Conservation (phyloP, 2,888 invertebrate genomes). For the Dicycla oo region DNA sequence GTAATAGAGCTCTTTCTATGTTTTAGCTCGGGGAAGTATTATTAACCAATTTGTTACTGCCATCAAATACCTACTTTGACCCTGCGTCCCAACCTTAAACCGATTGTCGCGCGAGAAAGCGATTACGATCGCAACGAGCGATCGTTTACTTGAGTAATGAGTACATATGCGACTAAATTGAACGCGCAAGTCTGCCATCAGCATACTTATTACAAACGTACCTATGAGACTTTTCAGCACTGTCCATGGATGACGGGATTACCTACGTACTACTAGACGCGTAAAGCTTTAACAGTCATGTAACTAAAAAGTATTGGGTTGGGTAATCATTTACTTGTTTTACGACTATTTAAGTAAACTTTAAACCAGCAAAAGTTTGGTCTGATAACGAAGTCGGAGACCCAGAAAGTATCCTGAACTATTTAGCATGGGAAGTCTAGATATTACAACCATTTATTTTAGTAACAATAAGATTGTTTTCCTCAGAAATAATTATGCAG, state of each 20-base stretch:
- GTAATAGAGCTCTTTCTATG: too few species aligned
- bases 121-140: too few species aligned
- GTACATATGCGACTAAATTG: neutral
- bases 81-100: too few species aligned
- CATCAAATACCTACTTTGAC: neutral
- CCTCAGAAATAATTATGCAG: neutral
- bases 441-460: neutral
- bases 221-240: too few species aligned
- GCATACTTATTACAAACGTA: too few species aligned
- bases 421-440: neutral
- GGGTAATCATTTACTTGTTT: neutral
- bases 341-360: too few species aligned
- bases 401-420: neutral
- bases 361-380: too few species aligned
- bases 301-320: too few species aligned
- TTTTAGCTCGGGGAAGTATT: neutral
- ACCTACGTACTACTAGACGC: too few species aligned
- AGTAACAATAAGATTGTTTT: neutral
- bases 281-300: too few species aligned
- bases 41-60: too few species aligned
- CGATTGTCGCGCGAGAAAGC: neutral
- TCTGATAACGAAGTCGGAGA: neutral
- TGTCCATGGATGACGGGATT: too few species aligned
- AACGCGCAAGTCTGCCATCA: neutral
- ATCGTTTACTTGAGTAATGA: neutral